phyloP scores from a whole-genome alignment of 2,888 invertebrate species.

The Gibbula magus region DNA sequence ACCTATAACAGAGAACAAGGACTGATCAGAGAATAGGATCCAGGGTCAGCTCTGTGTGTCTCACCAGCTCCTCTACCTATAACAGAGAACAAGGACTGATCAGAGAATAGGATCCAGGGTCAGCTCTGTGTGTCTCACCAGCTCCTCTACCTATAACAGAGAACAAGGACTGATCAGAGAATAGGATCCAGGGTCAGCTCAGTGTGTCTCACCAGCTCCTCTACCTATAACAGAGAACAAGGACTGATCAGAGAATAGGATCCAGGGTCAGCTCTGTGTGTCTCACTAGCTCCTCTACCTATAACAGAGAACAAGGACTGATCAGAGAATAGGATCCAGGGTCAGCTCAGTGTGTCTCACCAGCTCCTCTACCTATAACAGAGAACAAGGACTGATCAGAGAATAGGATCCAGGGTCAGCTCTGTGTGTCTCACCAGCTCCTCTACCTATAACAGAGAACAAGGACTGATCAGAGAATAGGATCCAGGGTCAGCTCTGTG shows the following conservation, averaged over 20 bases:
- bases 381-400: too few species aligned
- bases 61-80: slow-evolving; percentile 67
- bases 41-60: slow-evolving; percentile 66
- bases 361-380: slow-evolving; percentile 63
- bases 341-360: slow-evolving; percentile 67
- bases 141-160: slow-evolving; percentile 58
- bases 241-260: slow-evolving; percentile 37
- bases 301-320: too few species aligned
- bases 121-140: slow-evolving; percentile 68
- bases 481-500: slow-evolving; percentile 68
- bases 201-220: slow-evolving; percentile 65
- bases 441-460: slow-evolving; percentile 53
- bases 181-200: slow-evolving; percentile 70
- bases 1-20: slow-evolving; percentile 49
- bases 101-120: slow-evolving; percentile 67
- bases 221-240: slow-evolving; percentile 50
- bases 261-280: slow-evolving; percentile 70
- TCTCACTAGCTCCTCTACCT: slow-evolving; percentile 67
- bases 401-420: slow-evolving; percentile 67
- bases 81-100: too few species aligned
- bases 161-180: too few species aligned
- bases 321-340: slow-evolving; percentile 63
- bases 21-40: slow-evolving; percentile 58
- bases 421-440: slow-evolving; percentile 68
- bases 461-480: slow-evolving; percentile 25